Evolutionary conservation across 1,140 invertebrate genomes (phyloP).

Genomic region (Eciton burchellii): DNA sequence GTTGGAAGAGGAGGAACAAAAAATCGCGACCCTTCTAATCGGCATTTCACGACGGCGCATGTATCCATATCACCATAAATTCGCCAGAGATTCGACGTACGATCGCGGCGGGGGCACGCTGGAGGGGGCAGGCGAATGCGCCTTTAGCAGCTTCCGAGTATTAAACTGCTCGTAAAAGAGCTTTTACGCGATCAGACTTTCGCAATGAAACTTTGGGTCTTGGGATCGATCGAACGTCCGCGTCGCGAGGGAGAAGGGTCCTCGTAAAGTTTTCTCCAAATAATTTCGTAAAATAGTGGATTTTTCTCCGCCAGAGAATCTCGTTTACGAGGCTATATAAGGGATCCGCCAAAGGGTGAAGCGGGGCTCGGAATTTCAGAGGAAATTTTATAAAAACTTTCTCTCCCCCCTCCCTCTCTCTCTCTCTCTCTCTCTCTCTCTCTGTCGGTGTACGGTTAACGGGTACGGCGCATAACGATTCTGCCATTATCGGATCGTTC

Average conservation of each 20-base stretch:
- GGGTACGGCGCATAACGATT: too few relatives aligned
- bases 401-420: too few relatives aligned
- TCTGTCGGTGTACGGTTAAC: too few relatives aligned
- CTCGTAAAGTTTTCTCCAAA: conserved; percentile 51
- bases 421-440: too few relatives aligned
- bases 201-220: conserved; percentile 65
- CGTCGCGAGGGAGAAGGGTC: conserved; percentile 7
- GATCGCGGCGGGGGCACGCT: conserved; percentile 13
- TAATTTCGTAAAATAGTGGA: conserved; percentile 48
- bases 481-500: neutral
- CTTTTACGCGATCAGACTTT: conserved; percentile 70
- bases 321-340: conserved; percentile 27
- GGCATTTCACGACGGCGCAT: conserved; percentile 4
- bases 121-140: conserved; percentile 27
- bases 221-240: conserved; percentile 51
- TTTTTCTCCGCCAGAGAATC: conserved; percentile 25
- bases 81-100: conserved; percentile 25
- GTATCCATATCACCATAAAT: conserved; percentile 16
- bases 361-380: neutral
- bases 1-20: neutral
- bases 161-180: conserved; percentile 69
- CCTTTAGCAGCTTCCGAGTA: conserved; percentile 48
- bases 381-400: neutral
- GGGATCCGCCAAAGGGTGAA: neutral
- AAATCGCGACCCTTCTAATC: conserved; percentile 27